Conservation (phyloP, 2,113 vertebrate genomes). For the Pachypanchax playfairii region DNA sequence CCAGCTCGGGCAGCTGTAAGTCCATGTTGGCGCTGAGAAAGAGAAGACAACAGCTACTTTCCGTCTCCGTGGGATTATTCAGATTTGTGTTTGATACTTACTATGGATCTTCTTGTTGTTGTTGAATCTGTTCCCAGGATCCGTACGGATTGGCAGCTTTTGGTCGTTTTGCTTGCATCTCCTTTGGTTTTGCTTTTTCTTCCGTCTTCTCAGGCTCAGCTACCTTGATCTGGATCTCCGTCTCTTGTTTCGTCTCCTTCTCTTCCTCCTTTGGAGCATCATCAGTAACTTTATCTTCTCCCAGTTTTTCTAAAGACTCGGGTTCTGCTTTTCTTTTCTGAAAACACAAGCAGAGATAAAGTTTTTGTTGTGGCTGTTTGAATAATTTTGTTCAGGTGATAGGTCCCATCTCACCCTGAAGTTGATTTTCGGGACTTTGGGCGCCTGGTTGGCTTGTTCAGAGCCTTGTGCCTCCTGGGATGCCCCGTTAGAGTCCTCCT, state of each 20-base stretch:
- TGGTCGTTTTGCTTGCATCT: conserved; percentile 37
- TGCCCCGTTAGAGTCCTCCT: conserved; percentile 40
- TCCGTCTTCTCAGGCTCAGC: conserved; percentile 39
- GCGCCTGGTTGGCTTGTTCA: conserved; percentile 23
- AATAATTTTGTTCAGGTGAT: neutral
- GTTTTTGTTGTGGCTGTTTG: no score
- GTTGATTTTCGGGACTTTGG: conserved; percentile 72
- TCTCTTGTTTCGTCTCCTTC: conserved; percentile 19
- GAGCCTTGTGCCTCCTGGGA: conserved; percentile 42
- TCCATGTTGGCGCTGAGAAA: conserved; percentile 85
- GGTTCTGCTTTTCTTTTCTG: conserved; percentile 71
- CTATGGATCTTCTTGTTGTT: conserved; percentile 80
- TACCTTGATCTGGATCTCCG: conserved; percentile 6
- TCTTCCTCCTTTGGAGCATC: conserved; percentile 32
- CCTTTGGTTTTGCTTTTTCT: neutral
- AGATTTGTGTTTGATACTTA: conserved; percentile 71
- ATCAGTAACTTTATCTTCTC: conserved; percentile 24
- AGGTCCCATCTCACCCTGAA: conserved; percentile 82
- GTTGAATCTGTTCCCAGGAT: conserved; percentile 84
- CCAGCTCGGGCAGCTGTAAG: conserved; percentile 87
- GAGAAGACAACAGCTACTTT: neutral
- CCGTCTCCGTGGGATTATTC: neutral
- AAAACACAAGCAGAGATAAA: neutral
- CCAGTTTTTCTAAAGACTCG: conserved; percentile 36
- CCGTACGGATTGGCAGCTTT: conserved; percentile 84